Evolutionary conservation across 2,888 invertebrate genomes (phyloP), one percentile per base, ranked within the genome.

Genomic region (Harmothoe impar): DNA sequence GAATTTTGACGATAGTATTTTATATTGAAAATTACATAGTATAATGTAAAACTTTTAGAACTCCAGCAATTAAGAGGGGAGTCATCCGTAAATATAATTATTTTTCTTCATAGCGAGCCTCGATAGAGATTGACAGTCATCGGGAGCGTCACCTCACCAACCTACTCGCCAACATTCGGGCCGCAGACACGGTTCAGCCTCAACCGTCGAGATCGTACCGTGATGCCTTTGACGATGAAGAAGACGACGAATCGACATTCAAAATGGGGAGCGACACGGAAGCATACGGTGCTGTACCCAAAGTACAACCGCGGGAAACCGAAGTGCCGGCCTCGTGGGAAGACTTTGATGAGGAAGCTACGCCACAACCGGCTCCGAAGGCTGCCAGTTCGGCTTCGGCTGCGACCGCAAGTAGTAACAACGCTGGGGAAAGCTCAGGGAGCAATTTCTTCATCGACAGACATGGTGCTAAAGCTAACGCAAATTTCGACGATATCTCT

Each of bases 81-180:
- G n/a, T n/a, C n/a, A n/a, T n/a, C n/a, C n/a, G n/a, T n/a, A n/a
- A n/a, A n/a, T n/a, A n/a, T n/a, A n/a, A n/a, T n/a, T n/a, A 20
- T 89, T 15, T 89, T 3, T 23, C 33, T 92, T 89, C 91, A 94
- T 94, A 86, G 86, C 93, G 94, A 43, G 92, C 93, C 33, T 92
- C 92, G 33, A 93, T 95, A 0, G 89, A 93, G 43, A 92, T 95
- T 92, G 93, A 93, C 72, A 90, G 91, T 1, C 81, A 89, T 7
- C 92, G 93, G 78, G 93, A 94, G 88, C 89, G 91, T 23, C 91
- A 94, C 92, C 93, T 95, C 29, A 91, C 93, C 7, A 90, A 92
- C n/a, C 92, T 95, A 20, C 92, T 95, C 17, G 89, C 92, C 89
- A 92, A 93, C 89, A 93, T 95, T 29, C 91, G 93, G 29, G 90